Evolutionary conservation across 2,797 vertebrate genomes (phyloP), one percentile per base, ranked within the genome.

Genomic region (Melanitta fusca): DNA sequence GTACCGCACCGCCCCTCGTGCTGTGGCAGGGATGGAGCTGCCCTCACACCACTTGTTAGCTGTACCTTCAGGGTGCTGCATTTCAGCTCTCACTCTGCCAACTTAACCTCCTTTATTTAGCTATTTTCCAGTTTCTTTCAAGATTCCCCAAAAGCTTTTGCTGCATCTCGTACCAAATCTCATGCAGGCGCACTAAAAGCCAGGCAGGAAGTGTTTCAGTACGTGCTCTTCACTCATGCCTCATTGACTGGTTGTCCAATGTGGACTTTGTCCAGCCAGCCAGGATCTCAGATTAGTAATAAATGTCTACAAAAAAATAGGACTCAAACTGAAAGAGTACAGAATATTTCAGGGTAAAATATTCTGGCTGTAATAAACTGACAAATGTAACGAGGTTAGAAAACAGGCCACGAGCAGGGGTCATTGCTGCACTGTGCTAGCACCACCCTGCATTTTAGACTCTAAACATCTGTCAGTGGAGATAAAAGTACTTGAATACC

Each of bases 131-230:
- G 3, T n/a, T 92, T 90, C 71, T 79, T 73, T 64, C 73, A 64
- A 91, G 39, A 80, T 19, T 80, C 53, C 49, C 39, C 61, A 0
- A 45, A 62, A 47, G 60, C 43, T 82, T 81, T 90, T 36, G 80
- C 49, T 49, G 71, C n/a, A 49, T 10, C 38, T 77, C 39, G 14
- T 6, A 36, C 20, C 68, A 49, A 24, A 82, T 62, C 49, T 41
- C 56, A 85, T 61, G 71, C 56, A 90, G 64, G 56, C 1, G 2
- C 75, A 74, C 45, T 80, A 36, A 91, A 91, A 43, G 13, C 11
- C 86, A 89, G 88, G 39, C 57, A 89, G 57, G 64, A 95, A 93
- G 51, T 51, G 54, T 78, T 93, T 85, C 22, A 95, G 78, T 32
- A 30, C 10, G 20, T 45, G 45, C 72, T 91, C 54, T 72, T 85